Base-by-base conservation (phyloP, 2,888 invertebrate species). In the Bellardia bayeri region DNA sequence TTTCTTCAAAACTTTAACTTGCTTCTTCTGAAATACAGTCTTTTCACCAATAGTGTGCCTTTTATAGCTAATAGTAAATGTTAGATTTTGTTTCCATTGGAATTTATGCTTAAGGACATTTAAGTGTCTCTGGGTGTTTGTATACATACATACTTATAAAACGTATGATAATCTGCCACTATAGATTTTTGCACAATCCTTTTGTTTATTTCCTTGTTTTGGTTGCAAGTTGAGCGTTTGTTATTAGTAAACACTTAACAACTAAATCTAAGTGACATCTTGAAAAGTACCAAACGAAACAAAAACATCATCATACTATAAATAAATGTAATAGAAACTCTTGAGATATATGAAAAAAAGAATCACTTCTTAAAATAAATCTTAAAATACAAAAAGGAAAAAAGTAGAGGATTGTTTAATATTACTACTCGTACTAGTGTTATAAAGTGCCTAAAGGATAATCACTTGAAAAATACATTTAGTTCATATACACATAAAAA, bases 371-470 rank as follows among this genome's bases (percentile, higher is more conserved):
- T 63, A 83, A 76, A 71, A 71, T 76, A 83, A 71, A 83, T 83
- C 76, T 76, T 83, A 13, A 83, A 76, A 83, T 83, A 61, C 63
- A 45, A 61, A 74, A 54, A 72, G 40, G 42, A 40, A 71, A 11
- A 71, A 7, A 54, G 37, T 54, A 71, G 54, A 71, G 54, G 33
- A 51, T 69, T 40, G 37, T 2, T 13, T 16, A 6, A 33, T 40
- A 40, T n/a, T 71, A 45, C 58, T 51, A 49, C 45, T 66, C 23
- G 58, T 63, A 64, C 51, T 37, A 71, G 71, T 71, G 69, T 71
- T 23, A 37, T 71, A 83, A 76, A 83, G 76, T 83, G 82, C 76
- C 82, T 83, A 76, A 83, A 83, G 82, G 82, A 83, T 83, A 83
- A 83, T 83, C 82, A 76, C 82, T 71, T 83, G 33, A 71, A 76